Percentiles rank a stretch among this genome's conserved stretches.
Conservation (phyloP, 2,113 vertebrate genomes). For the Dromaius novaehollandiae region DNA sequence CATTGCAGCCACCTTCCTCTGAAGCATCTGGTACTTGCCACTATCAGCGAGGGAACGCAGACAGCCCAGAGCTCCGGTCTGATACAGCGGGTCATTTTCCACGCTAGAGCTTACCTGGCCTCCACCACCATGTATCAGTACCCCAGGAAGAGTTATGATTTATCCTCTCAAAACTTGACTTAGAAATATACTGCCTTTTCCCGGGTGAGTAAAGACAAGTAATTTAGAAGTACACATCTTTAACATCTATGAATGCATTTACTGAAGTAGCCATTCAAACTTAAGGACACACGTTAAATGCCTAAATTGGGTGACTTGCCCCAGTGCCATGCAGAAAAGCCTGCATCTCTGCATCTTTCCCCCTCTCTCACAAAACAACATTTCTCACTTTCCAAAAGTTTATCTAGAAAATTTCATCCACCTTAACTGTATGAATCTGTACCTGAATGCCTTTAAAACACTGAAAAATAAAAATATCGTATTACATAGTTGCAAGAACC, state of each 20-base stretch:
- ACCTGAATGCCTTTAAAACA: not conserved
- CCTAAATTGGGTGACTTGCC: not conserved
- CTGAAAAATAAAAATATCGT: not conserved
- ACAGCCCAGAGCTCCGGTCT: not conserved
- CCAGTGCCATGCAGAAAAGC: not conserved
- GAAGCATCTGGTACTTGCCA: not conserved
- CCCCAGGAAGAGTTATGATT: not conserved
- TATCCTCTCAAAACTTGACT: not conserved
- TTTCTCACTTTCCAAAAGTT: not conserved
- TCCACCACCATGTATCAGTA: not conserved
- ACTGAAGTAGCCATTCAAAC: not conserved
- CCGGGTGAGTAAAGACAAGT: not conserved
- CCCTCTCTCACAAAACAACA: not conserved
- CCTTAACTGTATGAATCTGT: not conserved
- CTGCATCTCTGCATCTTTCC: not conserved
- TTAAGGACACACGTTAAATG: not conserved
- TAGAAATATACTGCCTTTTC: not conserved
- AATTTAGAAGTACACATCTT: not conserved
- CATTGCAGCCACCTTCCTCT: not conserved
- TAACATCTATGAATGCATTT: not conserved
- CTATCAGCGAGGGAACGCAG: not conserved
- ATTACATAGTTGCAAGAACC: not conserved
- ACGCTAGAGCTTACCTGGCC: not conserved
- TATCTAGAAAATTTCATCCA: not conserved
- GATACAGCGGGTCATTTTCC: fast-evolving